phyloP scores from a whole-genome alignment of 2,113 vertebrate species.

The Perca fluviatilis region DNA sequence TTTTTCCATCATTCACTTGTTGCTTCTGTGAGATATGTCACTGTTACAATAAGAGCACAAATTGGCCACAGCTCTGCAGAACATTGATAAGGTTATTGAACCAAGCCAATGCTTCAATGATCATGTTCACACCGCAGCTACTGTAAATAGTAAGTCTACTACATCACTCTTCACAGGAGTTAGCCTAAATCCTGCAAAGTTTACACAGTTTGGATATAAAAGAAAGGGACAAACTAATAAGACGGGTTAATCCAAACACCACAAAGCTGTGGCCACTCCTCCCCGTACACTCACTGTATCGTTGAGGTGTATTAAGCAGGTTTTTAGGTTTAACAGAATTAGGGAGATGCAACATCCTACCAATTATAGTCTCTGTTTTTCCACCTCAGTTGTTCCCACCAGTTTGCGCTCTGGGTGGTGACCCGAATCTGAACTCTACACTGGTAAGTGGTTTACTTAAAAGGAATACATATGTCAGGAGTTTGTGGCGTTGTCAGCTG shows the following conservation, averaged over 20 bases:
- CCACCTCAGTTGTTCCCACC: background rate
- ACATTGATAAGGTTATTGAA: conserved; percentile 35
- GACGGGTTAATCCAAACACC: background rate
- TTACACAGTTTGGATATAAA: background rate
- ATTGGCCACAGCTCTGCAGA: conserved; percentile 14
- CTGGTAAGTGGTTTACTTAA: conserved; percentile 14
- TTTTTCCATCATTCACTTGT: background rate
- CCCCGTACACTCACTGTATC: background rate
- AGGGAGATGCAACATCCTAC: no score
- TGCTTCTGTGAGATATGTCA: conserved; percentile 13
- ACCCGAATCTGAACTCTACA: background rate
- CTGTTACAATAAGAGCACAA: conserved; percentile 4
- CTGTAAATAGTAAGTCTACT: background rate
- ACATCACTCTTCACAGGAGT: conserved; percentile 3
- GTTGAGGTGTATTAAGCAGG: background rate
- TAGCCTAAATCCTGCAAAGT: conserved; percentile 19
- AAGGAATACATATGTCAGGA: conserved; percentile 16
- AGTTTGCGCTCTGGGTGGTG: background rate
- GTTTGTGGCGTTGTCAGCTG: conserved; percentile 9
- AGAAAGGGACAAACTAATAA: background rate
- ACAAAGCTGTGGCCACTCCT: background rate
- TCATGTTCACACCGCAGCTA: background rate
- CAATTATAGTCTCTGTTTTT: background rate
- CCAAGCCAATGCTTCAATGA: conserved; percentile 21
- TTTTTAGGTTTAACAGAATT: background rate